These are phyloP conservation scores for Apis laboriosa DNA, from an alignment of 1,140 invertebrate species.

Conservation along the genomic window DNA sequence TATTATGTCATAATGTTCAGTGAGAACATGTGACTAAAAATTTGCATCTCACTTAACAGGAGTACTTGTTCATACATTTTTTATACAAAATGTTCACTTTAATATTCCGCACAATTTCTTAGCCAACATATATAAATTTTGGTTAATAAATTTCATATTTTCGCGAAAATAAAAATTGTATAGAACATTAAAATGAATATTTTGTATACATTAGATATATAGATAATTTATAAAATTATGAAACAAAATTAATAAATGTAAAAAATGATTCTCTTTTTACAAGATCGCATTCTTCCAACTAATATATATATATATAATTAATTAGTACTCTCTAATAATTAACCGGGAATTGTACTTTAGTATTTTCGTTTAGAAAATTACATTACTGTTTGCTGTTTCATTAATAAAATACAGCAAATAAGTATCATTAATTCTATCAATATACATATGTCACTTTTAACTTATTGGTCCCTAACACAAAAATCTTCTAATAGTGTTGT, in stretches of 20 bases:
- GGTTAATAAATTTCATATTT: too few species aligned
- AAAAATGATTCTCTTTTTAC: conserved; percentile 55
- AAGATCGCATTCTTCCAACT: conserved; percentile 37
- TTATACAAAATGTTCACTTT: not conserved
- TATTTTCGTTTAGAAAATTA: conserved; percentile 50
- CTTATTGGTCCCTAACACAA: conserved; percentile 71
- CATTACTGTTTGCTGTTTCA: conserved; percentile 32
- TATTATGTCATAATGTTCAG: conserved; percentile 62
- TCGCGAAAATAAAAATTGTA: too few species aligned
- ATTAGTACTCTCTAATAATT: conserved; percentile 44
- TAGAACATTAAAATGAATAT: too few species aligned
- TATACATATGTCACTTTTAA: conserved; percentile 54
- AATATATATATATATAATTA: conserved; percentile 50
- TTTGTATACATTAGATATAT: not conserved
- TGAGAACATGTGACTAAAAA: conserved; percentile 53
- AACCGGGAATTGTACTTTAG: conserved; percentile 65
- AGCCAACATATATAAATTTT: too few species aligned
- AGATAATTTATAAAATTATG: conserved; percentile 43
- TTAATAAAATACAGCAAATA: conserved; percentile 43
- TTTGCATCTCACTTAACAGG: conserved; percentile 47
- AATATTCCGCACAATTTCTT: too few species aligned
- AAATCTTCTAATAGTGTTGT: conserved; percentile 72
- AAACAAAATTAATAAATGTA: conserved; percentile 45
- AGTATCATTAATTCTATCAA: conserved; percentile 48
- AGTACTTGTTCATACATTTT: conserved; percentile 14